Conservation (phyloP, 1,140 invertebrate genomes). For the Drosophila jambulina region DNA sequence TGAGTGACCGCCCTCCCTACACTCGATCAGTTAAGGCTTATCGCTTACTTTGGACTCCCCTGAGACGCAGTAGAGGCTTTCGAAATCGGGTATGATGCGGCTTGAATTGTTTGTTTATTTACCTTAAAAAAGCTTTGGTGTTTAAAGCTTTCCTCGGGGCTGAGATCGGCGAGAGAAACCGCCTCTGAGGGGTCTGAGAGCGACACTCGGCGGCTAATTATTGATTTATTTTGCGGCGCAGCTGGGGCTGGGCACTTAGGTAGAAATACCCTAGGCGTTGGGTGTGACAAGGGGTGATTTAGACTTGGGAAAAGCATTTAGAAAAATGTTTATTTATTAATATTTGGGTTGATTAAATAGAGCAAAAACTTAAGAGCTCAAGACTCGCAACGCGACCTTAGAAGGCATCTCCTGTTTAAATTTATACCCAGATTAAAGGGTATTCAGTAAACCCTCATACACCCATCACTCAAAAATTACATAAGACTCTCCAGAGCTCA, state of each 20-base stretch:
- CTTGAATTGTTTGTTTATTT: conserved; percentile 39
- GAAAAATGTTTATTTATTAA: background rate
- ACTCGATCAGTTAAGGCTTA: conserved; percentile 34
- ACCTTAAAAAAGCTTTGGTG: conserved; percentile 26
- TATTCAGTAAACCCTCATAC: background rate
- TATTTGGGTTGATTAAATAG: background rate
- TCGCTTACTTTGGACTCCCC: conserved; percentile 5
- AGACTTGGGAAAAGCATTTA: background rate
- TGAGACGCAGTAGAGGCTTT: conserved; percentile 23
- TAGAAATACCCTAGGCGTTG: background rate
- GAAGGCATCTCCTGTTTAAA: no score
- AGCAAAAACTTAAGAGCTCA: no score
- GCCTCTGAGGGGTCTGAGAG: background rate
- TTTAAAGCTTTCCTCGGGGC: conserved; percentile 22
- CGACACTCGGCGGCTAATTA: background rate
- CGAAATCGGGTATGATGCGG: background rate
- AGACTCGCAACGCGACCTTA: background rate
- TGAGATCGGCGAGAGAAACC: conserved; percentile 4
- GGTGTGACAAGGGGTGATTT: no score
- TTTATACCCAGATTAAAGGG: background rate
- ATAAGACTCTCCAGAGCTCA: conserved; percentile 6
- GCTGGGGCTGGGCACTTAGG: conserved; percentile 16
- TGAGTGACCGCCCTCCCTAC: conserved; percentile 30
- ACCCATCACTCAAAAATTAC: conserved; percentile 1
- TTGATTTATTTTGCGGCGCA: conserved; percentile 35